A percentile compares a stretch with the other conserved stretches of the same genome.
Conservation (phyloP, 2,888 invertebrate species). For the Sminthurides aquaticus region DNA sequence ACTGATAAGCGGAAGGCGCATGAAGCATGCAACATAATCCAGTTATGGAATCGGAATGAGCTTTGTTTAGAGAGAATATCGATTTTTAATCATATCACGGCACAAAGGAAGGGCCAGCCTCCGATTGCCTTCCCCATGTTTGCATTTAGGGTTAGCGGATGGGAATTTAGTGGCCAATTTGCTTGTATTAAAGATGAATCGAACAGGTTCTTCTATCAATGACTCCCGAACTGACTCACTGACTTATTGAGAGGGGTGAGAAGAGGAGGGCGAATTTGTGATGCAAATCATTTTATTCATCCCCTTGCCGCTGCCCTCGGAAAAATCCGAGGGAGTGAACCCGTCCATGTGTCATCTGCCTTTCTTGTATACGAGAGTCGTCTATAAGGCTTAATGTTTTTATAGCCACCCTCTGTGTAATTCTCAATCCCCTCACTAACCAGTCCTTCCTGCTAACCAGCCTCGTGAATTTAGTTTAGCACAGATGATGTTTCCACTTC, state of each 20-base stretch:
- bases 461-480: too few species aligned
- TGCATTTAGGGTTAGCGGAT: conserved; percentile 9
- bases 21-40: not conserved
- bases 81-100: not conserved
- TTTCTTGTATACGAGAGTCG: too few species aligned
- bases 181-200: conserved; percentile 22
- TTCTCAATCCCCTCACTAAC: too few species aligned
- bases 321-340: not conserved
- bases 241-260: conserved; percentile 11
- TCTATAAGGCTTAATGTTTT: not conserved
- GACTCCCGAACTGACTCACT: not conserved
- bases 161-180: conserved; percentile 25
- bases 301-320: not conserved
- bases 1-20: not conserved
- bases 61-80: not conserved
- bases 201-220: conserved; percentile 12
- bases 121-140: not conserved
- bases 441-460: too few species aligned
- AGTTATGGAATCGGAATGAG: not conserved
- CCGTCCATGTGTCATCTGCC: too few species aligned
- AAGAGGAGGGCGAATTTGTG: conserved; percentile 1
- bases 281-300: not conserved
- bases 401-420: not conserved
- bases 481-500: too few species aligned
- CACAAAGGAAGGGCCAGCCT: not conserved